Conservation (phyloP, 2,113 vertebrate species). For the Pica pica region DNA sequence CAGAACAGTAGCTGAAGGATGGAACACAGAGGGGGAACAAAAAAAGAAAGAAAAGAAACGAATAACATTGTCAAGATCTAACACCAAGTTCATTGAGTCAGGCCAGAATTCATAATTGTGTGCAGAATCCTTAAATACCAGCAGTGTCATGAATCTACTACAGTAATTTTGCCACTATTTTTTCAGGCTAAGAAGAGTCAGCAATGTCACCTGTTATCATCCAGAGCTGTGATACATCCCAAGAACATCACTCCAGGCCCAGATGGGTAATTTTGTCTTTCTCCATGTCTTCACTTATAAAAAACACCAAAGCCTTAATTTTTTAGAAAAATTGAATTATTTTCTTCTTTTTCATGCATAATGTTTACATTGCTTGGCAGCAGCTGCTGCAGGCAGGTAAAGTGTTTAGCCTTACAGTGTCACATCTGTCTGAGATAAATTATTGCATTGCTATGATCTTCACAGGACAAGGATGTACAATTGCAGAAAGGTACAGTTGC, state of each 20-base stretch:
- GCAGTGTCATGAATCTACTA: background rate
- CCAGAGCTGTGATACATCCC: background rate
- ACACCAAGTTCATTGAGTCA: background rate
- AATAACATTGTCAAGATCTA: background rate
- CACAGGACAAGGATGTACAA: background rate
- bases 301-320: background rate
- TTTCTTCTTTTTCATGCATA: background rate
- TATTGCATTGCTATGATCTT: background rate
- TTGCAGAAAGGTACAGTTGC: background rate
- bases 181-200: background rate
- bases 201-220: rapidly evolving
- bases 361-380: background rate
- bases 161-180: background rate
- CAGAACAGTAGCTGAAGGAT: background rate
- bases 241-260: background rate
- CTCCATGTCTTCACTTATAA: background rate
- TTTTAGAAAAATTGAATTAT: background rate
- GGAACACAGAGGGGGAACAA: background rate
- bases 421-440: background rate
- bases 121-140: background rate
- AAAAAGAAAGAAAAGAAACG: background rate
- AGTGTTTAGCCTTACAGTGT: background rate
- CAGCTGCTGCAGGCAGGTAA: background rate
- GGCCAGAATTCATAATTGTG: background rate
- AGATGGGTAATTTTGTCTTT: background rate